Evolutionary conservation across 2,797 vertebrate species (phyloP).

Genomic region (Microctenopoma steveboyesi): DNA sequence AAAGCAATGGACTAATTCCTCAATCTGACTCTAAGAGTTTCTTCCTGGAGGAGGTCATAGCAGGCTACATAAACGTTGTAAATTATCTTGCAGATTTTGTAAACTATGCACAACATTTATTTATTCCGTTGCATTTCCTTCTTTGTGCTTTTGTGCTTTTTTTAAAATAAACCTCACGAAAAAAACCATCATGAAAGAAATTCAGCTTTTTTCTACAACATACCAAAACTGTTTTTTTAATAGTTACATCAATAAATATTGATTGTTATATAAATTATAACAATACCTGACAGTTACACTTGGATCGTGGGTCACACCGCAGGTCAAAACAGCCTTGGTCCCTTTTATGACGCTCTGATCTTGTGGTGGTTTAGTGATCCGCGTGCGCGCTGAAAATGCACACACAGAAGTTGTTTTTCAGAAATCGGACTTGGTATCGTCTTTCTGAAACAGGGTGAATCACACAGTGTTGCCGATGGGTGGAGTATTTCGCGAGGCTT

Average conservation of each 20-base stretch:
- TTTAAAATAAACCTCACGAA: no score
- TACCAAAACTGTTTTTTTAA: conserved; percentile 30
- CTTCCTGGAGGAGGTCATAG: conserved; percentile 65
- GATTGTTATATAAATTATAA: background rate
- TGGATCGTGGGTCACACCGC: conserved; percentile 93
- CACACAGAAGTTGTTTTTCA: conserved; percentile 42
- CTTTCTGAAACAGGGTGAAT: conserved; percentile 41
- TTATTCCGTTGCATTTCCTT: no score
- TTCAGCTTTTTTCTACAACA: no score
- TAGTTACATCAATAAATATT: conserved; percentile 5
- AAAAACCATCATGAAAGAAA: no score
- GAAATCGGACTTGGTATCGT: conserved; percentile 28
- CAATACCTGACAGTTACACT: conserved; percentile 90
- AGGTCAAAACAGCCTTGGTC: conserved; percentile 94
- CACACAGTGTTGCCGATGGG: conserved; percentile 17
- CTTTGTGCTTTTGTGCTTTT: no score
- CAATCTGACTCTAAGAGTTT: conserved; percentile 64
- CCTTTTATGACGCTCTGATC: conserved; percentile 99
- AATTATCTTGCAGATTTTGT: conserved; percentile 62
- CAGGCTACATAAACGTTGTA: conserved; percentile 61
- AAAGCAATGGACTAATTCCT: conserved; percentile 65
- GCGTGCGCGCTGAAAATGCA: conserved; percentile 89
- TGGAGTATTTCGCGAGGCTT: conserved; percentile 34
- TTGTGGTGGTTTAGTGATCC: conserved; percentile 90
- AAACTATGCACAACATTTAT: conserved; percentile 53